Conservation (phyloP, 2,888 invertebrate genomes). For the Miltochrista miniata region DNA sequence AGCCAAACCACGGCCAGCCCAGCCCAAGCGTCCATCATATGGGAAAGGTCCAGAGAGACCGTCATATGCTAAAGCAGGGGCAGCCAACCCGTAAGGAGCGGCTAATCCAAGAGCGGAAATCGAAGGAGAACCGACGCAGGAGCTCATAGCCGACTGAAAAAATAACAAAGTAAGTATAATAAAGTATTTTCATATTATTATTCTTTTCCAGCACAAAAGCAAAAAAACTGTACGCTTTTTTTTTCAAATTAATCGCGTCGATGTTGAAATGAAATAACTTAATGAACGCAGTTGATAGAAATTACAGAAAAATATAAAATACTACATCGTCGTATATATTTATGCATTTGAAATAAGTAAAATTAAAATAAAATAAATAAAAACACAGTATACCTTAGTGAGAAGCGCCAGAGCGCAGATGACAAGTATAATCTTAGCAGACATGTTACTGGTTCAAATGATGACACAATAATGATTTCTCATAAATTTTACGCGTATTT, state of each 20-base stretch:
- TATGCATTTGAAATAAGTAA: not conserved
- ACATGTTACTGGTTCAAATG: conserved; percentile 15
- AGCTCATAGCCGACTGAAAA: conserved; percentile 4
- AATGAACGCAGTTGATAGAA: no score
- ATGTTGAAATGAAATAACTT: no score
- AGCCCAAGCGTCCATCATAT: not conserved
- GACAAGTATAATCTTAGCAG: conserved; percentile 18
- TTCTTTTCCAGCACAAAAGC: not conserved
- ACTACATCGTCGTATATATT: not conserved
- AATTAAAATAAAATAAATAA: not conserved
- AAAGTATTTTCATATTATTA: no score
- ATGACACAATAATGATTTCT: not conserved
- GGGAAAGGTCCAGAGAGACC: not conserved
- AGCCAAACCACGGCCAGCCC: not conserved
- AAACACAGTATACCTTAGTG: conserved; percentile 11
- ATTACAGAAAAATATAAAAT: no score
- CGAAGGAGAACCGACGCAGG: not conserved
- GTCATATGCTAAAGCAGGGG: not conserved
- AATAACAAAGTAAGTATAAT: not conserved
- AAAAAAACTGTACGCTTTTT: no score
- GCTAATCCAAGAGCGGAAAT: not conserved
- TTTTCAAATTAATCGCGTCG: no score
- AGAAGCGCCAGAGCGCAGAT: conserved; percentile 32
- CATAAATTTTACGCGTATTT: not conserved
- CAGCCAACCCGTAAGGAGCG: not conserved